phyloP scores from a whole-genome alignment of 2,797 vertebrate species.

The Neopelma chrysocephalum region DNA sequence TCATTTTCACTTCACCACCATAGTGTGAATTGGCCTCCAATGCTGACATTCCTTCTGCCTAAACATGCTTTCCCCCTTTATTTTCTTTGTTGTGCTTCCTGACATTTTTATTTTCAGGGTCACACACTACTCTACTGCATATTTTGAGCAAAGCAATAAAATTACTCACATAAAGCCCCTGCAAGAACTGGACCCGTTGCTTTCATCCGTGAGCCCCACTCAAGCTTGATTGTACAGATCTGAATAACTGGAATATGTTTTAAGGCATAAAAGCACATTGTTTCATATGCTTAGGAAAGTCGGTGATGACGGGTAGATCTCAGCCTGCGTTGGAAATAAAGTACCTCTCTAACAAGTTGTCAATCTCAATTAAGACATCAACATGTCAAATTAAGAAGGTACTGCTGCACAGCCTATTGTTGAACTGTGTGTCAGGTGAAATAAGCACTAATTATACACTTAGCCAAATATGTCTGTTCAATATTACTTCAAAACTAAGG shows the following conservation, averaged over 20 bases:
- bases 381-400: constrained; percentile 76
- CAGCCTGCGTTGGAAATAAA: constrained; percentile 47
- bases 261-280: constrained; percentile 10
- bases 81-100: neutral
- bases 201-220: neutral
- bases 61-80: neutral
- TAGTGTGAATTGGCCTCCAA: neutral
- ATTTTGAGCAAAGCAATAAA: neutral
- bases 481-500: constrained; percentile 76
- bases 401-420: constrained; percentile 74
- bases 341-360: constrained; percentile 75
- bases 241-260: constrained; percentile 20
- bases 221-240: neutral
- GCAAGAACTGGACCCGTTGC: neutral
- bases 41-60: neutral
- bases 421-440: constrained; percentile 81
- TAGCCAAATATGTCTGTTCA: constrained; percentile 73
- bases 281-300: constrained; percentile 31
- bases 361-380: constrained; percentile 82
- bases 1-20: neutral
- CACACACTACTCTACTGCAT: neutral
- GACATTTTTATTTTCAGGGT: neutral
- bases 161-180: neutral
- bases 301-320: constrained; percentile 42
- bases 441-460: constrained; percentile 79